These are phyloP conservation scores for Poecilia latipinna DNA, from an alignment of 2,113 vertebrate species.

Conservation along the genomic window DNA sequence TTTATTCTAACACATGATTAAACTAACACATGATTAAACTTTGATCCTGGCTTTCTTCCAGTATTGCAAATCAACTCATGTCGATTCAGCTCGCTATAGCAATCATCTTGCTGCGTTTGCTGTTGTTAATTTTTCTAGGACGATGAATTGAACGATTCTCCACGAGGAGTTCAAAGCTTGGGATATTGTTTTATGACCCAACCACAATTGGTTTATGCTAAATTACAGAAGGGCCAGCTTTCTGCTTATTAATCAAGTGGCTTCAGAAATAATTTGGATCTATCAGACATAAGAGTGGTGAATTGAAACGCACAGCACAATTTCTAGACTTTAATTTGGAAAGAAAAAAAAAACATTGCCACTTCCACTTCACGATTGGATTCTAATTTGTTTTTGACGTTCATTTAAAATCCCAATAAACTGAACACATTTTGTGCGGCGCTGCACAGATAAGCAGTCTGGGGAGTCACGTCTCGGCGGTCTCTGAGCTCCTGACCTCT, in stretches of 20 bases:
- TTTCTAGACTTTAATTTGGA: not conserved
- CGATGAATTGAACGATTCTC: not conserved
- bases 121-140: not conserved
- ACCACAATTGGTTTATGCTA: too few relatives aligned
- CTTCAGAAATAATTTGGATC: not conserved
- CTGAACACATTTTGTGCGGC: too few relatives aligned
- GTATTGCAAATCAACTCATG: not conserved
- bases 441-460: not conserved
- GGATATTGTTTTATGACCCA: too few relatives aligned
- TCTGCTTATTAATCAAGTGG: too few relatives aligned
- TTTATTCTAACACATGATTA: not conserved
- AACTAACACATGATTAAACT: not conserved
- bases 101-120: not conserved
- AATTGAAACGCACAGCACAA: not conserved
- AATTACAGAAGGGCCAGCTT: too few relatives aligned
- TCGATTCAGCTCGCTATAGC: not conserved
- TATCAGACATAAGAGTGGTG: not conserved
- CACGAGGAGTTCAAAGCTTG: too few relatives aligned
- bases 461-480: not conserved
- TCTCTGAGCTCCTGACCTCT: constrained; percentile 64
- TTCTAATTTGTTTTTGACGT: not conserved
- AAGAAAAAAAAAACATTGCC: not conserved
- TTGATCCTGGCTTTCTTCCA: not conserved
- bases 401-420: too few relatives aligned
- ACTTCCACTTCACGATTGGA: not conserved